Base-by-base conservation (phyloP, 1,140 invertebrate species). In the Ephestia elutella region DNA sequence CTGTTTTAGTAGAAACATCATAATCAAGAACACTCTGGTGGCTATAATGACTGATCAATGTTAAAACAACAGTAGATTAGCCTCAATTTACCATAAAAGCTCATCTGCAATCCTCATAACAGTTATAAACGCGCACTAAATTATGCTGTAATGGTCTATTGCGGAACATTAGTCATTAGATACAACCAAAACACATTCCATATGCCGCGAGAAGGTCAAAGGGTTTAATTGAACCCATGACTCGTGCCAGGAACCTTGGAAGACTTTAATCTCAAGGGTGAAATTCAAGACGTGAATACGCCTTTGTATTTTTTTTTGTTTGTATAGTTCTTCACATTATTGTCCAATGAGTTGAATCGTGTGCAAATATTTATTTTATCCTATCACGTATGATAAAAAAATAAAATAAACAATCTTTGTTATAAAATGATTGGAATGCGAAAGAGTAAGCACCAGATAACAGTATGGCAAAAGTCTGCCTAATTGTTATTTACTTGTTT, bases 31-130 rank as follows among this genome's bases (percentile, higher is more conserved):
- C 13, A 5, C 38, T 15, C 10, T 17, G 38, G n/a, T n/a, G n/a
- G n/a, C 4, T 44, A 2, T 13, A 3, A 44, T 44, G 38, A 44
- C 15, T 44, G 38, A 44, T 44, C 13, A 15, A 15, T 15, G n/a
- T 44, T 32, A 44, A 44, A 44, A 5, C 15, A 44, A 44, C 38
- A n/a, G 10, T 44, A 44, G 38, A 44, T 44, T 44, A 44, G 38
- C 38, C 38, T 44, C n/a, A 44, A 44, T 44, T 44, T 10, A 1
- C 15, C 38, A 9, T 44, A 44, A 44, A 8, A 44, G 38, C 38
- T 44, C 38, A 44, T 44, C 38, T 44, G 38, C 15, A 17, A 44
- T 44, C 38, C 38, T 44, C 38, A 44, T 44, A 44, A 44, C 38
- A 44, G 38, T 44, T 15, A 44, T 44, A 44, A 44, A 44, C 15